Evolutionary conservation across 2,888 invertebrate genomes (phyloP).

Genomic region (Cheilosia soror): DNA sequence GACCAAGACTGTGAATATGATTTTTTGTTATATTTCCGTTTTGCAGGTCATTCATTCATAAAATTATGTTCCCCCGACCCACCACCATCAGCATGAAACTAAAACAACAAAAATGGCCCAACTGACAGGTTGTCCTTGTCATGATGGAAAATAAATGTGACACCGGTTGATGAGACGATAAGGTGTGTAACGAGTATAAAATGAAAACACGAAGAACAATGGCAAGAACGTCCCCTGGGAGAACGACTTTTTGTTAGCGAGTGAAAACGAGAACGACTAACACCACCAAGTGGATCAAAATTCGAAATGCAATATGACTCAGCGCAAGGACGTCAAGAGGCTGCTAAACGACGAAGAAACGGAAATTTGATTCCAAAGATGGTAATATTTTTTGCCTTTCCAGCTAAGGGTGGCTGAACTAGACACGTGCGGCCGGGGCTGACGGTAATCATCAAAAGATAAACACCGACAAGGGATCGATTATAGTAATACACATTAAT

Average conservation of each 20-base stretch:
- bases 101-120: constrained; percentile 37
- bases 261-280: constrained; percentile 8
- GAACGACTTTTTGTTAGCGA: neutral
- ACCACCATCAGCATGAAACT: neutral
- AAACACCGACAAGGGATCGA: constrained; percentile 68
- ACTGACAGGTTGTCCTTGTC: constrained; percentile 74
- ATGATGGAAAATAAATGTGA: constrained; percentile 71
- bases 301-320: constrained; percentile 71
- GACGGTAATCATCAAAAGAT: constrained; percentile 67
- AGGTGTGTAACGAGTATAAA: constrained; percentile 52
- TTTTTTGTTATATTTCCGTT: constrained; percentile 65
- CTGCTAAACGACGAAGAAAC: constrained; percentile 31
- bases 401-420: constrained; percentile 6
- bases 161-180: constrained; percentile 72
- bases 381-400: constrained; percentile 12
- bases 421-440: constrained; percentile 56
- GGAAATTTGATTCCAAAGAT: constrained; percentile 61
- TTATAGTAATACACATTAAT: constrained; percentile 51
- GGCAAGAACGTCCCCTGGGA: constrained; percentile 29
- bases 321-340: constrained; percentile 43
- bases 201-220: constrained; percentile 24
- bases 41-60: constrained; percentile 67
- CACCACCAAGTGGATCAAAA: constrained; percentile 60
- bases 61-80: constrained; percentile 37
- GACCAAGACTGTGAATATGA: constrained; percentile 34